Percentiles rank a stretch among this genome's conserved stretches.
These are phyloP conservation scores for Morone chrysops DNA, from an alignment of 2,113 vertebrate species.

Conservation along the genomic window DNA sequence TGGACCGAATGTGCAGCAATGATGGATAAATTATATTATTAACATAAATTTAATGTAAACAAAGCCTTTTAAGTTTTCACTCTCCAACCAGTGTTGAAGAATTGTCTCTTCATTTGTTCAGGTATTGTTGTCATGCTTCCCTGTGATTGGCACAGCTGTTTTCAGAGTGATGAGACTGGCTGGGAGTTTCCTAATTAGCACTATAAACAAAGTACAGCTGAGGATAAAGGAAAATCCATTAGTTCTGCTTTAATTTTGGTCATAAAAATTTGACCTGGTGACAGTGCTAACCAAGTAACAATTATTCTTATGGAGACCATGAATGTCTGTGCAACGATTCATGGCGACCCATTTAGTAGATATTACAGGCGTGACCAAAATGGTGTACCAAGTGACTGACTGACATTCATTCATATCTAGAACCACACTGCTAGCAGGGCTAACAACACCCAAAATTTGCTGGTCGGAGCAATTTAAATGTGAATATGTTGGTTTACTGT, in stretches of 20 bases:
- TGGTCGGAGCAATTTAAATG: too few relatives aligned
- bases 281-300: too few relatives aligned
- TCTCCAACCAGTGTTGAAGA: neutral
- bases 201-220: neutral
- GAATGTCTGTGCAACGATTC: neutral
- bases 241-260: neutral
- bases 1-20: neutral
- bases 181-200: constrained; percentile 5
- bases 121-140: neutral
- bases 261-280: neutral
- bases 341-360: neutral
- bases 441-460: neutral
- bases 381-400: neutral
- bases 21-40: neutral
- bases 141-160: constrained; percentile 11
- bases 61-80: neutral
- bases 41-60: neutral
- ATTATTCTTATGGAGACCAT: neutral
- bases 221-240: neutral
- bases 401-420: neutral
- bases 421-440: neutral
- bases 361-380: neutral
- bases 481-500: neutral
- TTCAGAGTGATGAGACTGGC: constrained; percentile 3
- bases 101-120: neutral